Base-by-base conservation (phyloP, 2,113 vertebrate genomes). In the Cyprinus carpio region DNA sequence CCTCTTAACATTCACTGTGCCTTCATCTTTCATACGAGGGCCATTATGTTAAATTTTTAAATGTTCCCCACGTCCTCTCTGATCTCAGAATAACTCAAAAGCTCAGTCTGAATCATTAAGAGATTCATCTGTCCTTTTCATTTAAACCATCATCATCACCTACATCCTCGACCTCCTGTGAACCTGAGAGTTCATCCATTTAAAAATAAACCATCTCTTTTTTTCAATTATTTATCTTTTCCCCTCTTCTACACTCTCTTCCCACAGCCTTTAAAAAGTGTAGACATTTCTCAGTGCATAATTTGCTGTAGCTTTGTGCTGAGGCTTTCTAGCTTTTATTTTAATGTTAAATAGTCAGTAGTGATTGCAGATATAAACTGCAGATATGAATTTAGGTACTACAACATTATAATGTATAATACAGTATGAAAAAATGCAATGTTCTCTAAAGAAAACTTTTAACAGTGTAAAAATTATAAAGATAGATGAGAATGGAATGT, bases 141-240 rank as follows among this genome's bases (percentile, higher is more conserved):
- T 18, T 82, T 56, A 65, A 58, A 83, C 72, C 75, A 74, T 83
- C 83, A 8, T 75, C 72, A 79, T 83, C 72, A 31, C 56, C 27
- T 62, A 78, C 79, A 80, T 82, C 76, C 37, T 77, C 54, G 20
- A 62, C 76, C 15, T 69, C 31, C 25, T 25, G 20, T 77, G 87
- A 88, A 80, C 81, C 62, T 86, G 88, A 84, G 72, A 78, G 46
- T 69, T 75, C 85, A 87, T 72, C 81, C 81, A 58, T 81, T 79
- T 84, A 86, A 81, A 87, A 86, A 89, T 65, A 15, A 65, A 29
- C 76, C 81, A 58, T 75, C 75, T 58, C 74, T 51, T 18, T 80
- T 51, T 77, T 78, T 89, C 60, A 76, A 69, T 72, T 79, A 78
- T 80, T 64, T 56, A 82, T 78, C 54, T 6, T 20, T 18, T 46